These are phyloP conservation scores for Drosophila parabipectinata DNA, from an alignment of 1,140 invertebrate genomes.

Conservation along the genomic window DNA sequence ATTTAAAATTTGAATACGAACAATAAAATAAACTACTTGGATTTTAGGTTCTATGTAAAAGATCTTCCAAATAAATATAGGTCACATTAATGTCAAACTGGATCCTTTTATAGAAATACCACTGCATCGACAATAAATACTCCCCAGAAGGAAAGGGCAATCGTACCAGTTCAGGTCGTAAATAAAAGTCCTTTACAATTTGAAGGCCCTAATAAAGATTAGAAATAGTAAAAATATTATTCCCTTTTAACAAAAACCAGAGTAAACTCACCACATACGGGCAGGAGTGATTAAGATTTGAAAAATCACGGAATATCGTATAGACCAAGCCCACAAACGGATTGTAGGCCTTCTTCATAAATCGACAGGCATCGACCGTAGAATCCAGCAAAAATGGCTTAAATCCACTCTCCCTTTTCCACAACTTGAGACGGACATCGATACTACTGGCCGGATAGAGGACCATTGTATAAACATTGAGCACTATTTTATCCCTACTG, in stretches of 20 bases:
- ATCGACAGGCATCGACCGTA: background rate
- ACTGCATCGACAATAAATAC: background rate
- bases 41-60: background rate
- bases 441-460: background rate
- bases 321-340: background rate
- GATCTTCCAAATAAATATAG: background rate
- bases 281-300: background rate
- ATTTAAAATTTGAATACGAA: background rate
- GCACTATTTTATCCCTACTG: background rate
- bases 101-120: background rate
- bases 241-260: background rate
- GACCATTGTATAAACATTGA: background rate
- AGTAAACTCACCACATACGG: background rate
- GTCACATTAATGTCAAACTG: background rate
- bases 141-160: constrained; percentile 1
- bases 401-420: background rate
- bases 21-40: no score
- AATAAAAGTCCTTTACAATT: background rate
- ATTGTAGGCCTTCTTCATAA: background rate
- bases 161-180: background rate
- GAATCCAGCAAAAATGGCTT: background rate
- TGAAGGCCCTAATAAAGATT: background rate
- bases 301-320: background rate
- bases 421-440: background rate
- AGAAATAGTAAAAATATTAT: background rate